Evolutionary conservation across 2,113 vertebrate species (phyloP), one percentile per base, ranked within the genome.

Genomic region (Penelope pileata): DNA sequence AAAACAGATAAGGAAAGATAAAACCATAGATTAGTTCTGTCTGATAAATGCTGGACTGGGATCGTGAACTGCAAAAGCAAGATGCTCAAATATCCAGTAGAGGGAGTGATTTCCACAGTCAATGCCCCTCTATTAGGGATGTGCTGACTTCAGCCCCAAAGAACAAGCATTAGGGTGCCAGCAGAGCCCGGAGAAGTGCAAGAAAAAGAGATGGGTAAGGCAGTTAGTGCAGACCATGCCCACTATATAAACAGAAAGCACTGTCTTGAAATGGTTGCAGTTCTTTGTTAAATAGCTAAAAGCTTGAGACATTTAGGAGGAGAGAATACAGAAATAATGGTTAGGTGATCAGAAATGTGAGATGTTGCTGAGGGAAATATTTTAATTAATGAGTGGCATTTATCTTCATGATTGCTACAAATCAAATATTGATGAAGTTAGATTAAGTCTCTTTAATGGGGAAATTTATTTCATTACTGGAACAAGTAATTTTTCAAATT

Each of bases 31-130:
- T 64, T 32, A 72, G 34, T 59, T 58, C 26, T 7, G 1, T 29
- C 16, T 30, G 36, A 32, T 43, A 70, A 83, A 18, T 5, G 2
- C 40, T 34, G 40, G 5, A 13, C 29, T 73, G 54, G 30, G 24
- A 42, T 23, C 50, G 13, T 13, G 34, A 1, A 29, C 16, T 60
- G 45, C 14, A 9, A 47, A 34, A 62, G 67, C 58, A 47, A 24
- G 60, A 43, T 23, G 17, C 32, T 70, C 6, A 5, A 50, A 53
- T 18, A n/a, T 51, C 93, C 93, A 94, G 91, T 64, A 96, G 95
- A 95, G 94, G 95, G 96, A 90, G 95, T 4, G 47, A 86, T 92
- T 91, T 95, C 79, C 91, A 91, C 76, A 70, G 91, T 3, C 48
- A 94, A 40, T 51, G 6, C 22, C 12, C 15, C 10, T 58, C 29